phyloP scores from a whole-genome alignment of 2,113 vertebrate species.

The Eretmochelys imbricata region DNA sequence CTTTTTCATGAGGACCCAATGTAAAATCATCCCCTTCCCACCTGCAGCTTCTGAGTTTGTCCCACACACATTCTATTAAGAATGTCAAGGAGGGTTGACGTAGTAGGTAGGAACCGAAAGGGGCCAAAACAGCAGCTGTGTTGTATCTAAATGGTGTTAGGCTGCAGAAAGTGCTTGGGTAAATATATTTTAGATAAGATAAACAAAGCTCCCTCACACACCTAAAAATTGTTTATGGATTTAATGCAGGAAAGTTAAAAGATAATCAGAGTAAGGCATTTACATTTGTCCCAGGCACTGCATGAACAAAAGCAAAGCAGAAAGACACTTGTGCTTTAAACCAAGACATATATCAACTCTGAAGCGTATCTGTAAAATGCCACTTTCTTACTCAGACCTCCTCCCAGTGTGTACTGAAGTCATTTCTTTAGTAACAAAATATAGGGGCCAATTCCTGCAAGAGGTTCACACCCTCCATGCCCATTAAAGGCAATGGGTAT shows the following conservation, averaged over 20 bases:
- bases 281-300: background rate
- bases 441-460: background rate
- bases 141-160: background rate
- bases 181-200: background rate
- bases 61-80: background rate
- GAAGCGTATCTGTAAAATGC: background rate
- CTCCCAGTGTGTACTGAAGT: background rate
- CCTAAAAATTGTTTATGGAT: background rate
- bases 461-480: background rate
- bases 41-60: background rate
- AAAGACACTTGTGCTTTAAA: rapidly evolving
- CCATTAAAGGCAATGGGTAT: background rate
- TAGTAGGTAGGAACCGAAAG: background rate
- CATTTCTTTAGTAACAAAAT: background rate
- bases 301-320: background rate
- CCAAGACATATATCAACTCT: background rate
- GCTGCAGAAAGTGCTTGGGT: background rate
- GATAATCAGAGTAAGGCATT: background rate
- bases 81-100: background rate
- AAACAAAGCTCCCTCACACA: background rate
- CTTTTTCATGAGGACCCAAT: background rate
- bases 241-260: background rate
- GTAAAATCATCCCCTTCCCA: background rate
- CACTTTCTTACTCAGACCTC: background rate
- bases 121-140: background rate